A percentile compares a stretch with the other conserved stretches of the same genome.
These are phyloP conservation scores for Serilophus lunatus DNA, from an alignment of 2,113 vertebrate species.

Conservation along the genomic window DNA sequence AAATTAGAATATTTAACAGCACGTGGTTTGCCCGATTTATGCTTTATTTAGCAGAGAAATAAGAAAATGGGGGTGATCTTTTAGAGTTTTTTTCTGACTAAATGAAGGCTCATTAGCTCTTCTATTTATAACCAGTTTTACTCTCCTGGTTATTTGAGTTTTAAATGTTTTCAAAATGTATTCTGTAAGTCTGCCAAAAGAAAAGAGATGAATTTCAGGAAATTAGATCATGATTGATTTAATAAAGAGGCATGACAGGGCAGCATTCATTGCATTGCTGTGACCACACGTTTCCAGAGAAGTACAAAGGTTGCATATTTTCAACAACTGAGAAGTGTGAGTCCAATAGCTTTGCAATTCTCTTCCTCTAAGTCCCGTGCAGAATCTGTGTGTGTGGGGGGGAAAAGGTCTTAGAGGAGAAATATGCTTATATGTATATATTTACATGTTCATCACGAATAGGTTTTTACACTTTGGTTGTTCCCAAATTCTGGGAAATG, in stretches of 20 bases:
- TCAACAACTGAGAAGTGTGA: not conserved
- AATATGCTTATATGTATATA: not conserved
- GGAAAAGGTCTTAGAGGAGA: not conserved
- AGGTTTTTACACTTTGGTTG: not conserved
- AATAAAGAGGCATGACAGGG: conserved; percentile 34
- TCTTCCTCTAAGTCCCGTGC: not conserved
- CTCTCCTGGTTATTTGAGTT: not conserved
- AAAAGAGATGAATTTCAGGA: conserved; percentile 25
- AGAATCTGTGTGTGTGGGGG: not conserved
- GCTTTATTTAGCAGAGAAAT: not conserved
- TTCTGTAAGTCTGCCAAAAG: conserved; percentile 18
- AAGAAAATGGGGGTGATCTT: not conserved
- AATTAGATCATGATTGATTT: conserved; percentile 60
- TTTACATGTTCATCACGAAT: rapidly evolving
- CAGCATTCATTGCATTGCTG: not conserved
- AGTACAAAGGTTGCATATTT: not conserved
- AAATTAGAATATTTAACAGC: not conserved
- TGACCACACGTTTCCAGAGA: not conserved
- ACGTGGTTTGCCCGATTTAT: not conserved
- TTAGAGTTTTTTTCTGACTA: not conserved
- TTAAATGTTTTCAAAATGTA: not conserved
- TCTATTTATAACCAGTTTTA: not conserved
- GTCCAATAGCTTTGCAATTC: not conserved
- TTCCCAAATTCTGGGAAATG: not conserved
- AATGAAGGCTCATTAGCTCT: not conserved